A percentile compares a stretch with the other conserved stretches of the same genome.
Conservation (phyloP, 2,888 invertebrate genomes). For the Melipona beecheii region DNA sequence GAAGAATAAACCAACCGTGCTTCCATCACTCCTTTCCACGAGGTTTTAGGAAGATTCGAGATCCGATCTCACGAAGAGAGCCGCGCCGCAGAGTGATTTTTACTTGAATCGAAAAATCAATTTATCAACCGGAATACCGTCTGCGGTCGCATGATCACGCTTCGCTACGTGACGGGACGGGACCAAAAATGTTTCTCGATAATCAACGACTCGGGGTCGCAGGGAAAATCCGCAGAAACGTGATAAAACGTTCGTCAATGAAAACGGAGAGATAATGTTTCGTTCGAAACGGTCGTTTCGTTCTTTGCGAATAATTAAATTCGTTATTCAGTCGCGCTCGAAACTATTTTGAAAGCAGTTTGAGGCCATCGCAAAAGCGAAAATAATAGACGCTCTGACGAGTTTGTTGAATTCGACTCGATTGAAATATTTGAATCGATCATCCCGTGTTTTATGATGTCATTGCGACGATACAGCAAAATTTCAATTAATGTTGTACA, state of each 20-base stretch:
- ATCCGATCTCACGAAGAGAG: neutral
- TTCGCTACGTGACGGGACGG: conserved; percentile 36
- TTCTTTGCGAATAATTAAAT: neutral
- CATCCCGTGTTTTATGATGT: neutral
- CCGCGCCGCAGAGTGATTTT: conserved; percentile 29
- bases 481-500: too few species aligned
- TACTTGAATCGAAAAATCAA: conserved; percentile 33
- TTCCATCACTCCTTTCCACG: neutral
- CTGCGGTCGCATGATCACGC: conserved; percentile 48
- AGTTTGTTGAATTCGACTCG: neutral
- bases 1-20: neutral
- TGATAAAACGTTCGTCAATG: conserved; percentile 27
- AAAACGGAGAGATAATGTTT: neutral
- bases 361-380: neutral
- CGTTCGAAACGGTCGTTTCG: too few species aligned
- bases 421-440: neutral
- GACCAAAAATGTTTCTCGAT: conserved; percentile 44
- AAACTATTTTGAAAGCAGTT: neutral
- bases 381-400: neutral
- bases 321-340: neutral
- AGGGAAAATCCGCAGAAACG: conserved; percentile 33
- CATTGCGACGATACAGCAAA: too few species aligned
- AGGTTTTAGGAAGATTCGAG: neutral
- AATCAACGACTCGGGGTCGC: conserved; percentile 14
- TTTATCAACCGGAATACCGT: conserved; percentile 28